These are phyloP conservation scores for Ceratina australensis DNA, from an alignment of 1,140 invertebrate species.

Conservation along the genomic window DNA sequence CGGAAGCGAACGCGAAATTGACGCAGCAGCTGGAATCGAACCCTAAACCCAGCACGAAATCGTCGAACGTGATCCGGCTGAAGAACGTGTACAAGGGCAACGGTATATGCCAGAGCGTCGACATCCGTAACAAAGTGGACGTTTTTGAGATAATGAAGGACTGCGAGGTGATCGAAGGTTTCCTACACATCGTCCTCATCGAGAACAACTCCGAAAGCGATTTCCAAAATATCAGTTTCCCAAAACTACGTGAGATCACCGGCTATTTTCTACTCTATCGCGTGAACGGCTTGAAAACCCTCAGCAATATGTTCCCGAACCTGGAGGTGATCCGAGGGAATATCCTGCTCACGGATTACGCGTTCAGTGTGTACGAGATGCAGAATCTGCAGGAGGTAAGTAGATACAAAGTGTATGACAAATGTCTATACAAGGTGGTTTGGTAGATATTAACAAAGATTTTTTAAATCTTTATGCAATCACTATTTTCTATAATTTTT, in stretches of 20 bases:
- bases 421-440: too few relatives aligned
- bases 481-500: too few relatives aligned
- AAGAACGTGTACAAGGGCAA: constrained; percentile 61
- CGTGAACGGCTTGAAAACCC: constrained; percentile 80
- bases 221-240: constrained; percentile 81
- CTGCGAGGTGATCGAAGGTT: constrained; percentile 86
- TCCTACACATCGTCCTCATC: constrained; percentile 84
- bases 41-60: constrained; percentile 37
- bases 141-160: constrained; percentile 78
- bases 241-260: constrained; percentile 84
- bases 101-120: constrained; percentile 78
- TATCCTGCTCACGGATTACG: constrained; percentile 84
- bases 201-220: constrained; percentile 78
- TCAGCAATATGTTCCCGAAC: constrained; percentile 82
- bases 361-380: constrained; percentile 85
- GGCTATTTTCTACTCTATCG: constrained; percentile 85
- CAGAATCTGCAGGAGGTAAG: constrained; percentile 78
- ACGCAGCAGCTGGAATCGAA: constrained; percentile 48
- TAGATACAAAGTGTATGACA: too few relatives aligned
- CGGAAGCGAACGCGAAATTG: constrained; percentile 39
- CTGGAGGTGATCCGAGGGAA: constrained; percentile 87
- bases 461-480: too few relatives aligned
- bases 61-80: constrained; percentile 21
- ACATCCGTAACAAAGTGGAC: constrained; percentile 80
- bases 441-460: too few relatives aligned